Evolutionary conservation across 2,888 invertebrate genomes (phyloP).

Genomic region (Drosophila vallismaia): DNA sequence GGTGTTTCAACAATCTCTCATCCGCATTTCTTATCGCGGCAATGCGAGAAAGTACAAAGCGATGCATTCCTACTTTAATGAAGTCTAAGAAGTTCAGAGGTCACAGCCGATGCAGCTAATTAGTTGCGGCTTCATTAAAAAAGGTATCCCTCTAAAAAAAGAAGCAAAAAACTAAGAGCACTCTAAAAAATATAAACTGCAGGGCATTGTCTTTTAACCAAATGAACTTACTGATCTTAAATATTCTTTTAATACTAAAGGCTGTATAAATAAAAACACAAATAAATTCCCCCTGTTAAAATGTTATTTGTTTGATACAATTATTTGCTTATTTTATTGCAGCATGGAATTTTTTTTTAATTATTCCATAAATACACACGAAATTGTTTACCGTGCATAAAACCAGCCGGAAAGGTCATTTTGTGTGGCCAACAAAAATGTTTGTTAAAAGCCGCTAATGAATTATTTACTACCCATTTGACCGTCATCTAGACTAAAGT

Average conservation of each 20-base stretch:
- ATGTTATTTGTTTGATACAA: neutral
- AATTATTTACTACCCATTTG: conserved; percentile 77
- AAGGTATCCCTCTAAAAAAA: conserved; percentile 55
- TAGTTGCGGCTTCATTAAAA: conserved; percentile 73
- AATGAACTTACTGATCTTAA: neutral
- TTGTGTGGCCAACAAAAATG: conserved; percentile 63
- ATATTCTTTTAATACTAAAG: neutral
- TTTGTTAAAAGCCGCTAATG: conserved; percentile 80
- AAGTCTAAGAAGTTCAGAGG: conserved; percentile 68
- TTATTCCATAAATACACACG: neutral
- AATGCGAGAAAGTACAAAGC: conserved; percentile 27
- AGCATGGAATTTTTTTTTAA: neutral
- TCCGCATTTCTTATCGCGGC: conserved; percentile 53
- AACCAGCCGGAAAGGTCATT: conserved; percentile 32
- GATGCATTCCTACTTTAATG: conserved; percentile 61
- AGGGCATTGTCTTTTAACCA: neutral
- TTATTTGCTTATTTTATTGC: neutral
- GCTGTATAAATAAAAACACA: neutral
- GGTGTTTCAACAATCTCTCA: conserved; percentile 48
- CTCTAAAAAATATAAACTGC: conserved; percentile 2
- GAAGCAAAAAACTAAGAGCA: conserved; percentile 3
- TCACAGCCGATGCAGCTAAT: conserved; percentile 67
- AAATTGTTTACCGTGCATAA: conserved; percentile 1
- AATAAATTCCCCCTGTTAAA: neutral
- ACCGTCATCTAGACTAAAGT: conserved; percentile 45